Evolutionary conservation across 35 echinoderm and acorn worm genomes (phyloP).

Genomic region (Lytechinus variegatus): DNA sequence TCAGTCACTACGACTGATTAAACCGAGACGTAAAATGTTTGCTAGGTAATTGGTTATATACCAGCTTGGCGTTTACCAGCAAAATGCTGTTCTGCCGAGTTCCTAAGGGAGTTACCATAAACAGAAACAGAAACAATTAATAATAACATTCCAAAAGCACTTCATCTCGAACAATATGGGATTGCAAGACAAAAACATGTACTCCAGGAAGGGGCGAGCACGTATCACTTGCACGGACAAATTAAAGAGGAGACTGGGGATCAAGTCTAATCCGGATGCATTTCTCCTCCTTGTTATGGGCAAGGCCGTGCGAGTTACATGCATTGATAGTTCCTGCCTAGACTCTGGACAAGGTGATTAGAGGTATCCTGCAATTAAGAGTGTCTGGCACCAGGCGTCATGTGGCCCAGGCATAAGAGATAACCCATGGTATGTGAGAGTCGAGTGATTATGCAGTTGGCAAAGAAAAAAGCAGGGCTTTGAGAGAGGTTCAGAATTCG

Average conservation of each 20-base stretch:
- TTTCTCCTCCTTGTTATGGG: neutral
- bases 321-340: neutral
- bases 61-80: too few relatives aligned
- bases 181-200: neutral
- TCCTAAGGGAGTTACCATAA: too few relatives aligned
- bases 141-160: neutral
- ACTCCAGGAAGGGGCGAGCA: neutral
- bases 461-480: neutral
- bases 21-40: too few relatives aligned
- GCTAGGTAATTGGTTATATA: too few relatives aligned
- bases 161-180: neutral
- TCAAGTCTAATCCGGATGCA: conserved; percentile 1
- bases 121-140: too few relatives aligned
- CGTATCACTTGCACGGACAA: neutral
- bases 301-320: neutral
- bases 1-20: too few relatives aligned
- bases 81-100: too few relatives aligned
- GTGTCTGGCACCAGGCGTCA: neutral
- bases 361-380: conserved; percentile 3
- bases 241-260: neutral
- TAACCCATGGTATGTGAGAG: neutral
- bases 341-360: neutral
- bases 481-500: too few relatives aligned
- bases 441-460: too few relatives aligned
- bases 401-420: neutral